Evolutionary conservation across 2,888 invertebrate genomes (phyloP).

Genomic region (Eupithecia inturbata): DNA sequence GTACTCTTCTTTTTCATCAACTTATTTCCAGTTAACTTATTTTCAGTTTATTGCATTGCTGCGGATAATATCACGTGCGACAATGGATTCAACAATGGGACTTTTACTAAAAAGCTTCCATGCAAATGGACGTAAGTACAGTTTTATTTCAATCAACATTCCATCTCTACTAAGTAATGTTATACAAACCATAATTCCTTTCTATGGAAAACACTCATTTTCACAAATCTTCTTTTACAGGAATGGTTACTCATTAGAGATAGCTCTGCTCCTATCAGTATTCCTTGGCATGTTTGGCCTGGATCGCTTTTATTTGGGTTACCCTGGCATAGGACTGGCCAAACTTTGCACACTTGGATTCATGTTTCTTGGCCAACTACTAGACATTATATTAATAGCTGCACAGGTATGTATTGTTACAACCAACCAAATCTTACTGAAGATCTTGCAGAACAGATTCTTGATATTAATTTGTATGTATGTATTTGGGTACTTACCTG

Average conservation of each 20-base stretch:
- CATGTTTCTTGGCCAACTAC: slow-evolving; percentile 96
- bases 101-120: slow-evolving; percentile 91
- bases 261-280: slow-evolving; percentile 95
- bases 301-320: slow-evolving; percentile 99
- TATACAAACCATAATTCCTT: not conserved
- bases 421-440: not conserved
- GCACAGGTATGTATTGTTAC: slow-evolving; percentile 85
- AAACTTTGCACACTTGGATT: slow-evolving; percentile 98
- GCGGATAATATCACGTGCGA: slow-evolving; percentile 92
- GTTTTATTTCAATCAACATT: not conserved
- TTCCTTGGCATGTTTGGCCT: slow-evolving; percentile 99
- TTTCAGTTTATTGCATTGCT: slow-evolving; percentile 90
- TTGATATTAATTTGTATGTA: not conserved
- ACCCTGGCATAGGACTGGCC: slow-evolving; percentile 96
- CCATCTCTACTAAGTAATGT: not conserved
- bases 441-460: not conserved
- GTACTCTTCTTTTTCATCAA: not conserved
- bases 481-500: not conserved
- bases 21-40: not conserved
- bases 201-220: not conserved
- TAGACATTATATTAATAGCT: slow-evolving; percentile 98
- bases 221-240: slow-evolving; percentile 74
- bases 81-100: slow-evolving; percentile 88
- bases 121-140: slow-evolving; percentile 96
- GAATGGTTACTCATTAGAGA: slow-evolving; percentile 97